phyloP scores from a whole-genome alignment of 2,888 invertebrate species.

The Sphaeridia pumilis region DNA sequence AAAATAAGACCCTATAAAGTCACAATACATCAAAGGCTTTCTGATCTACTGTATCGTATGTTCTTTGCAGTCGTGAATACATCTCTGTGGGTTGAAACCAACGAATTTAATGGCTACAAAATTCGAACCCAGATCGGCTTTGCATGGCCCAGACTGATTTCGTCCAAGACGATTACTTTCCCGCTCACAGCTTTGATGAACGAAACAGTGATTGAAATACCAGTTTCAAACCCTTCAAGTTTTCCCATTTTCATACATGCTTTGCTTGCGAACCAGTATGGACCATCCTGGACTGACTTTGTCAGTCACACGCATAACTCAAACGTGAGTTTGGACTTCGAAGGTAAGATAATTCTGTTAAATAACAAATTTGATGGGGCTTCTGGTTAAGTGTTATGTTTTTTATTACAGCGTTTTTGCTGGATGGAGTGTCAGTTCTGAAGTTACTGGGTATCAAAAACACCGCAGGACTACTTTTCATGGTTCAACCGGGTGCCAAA shows the following conservation, averaged over 20 bases:
- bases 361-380: not conserved
- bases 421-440: conserved; percentile 27
- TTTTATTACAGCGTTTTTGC: conserved; percentile 19
- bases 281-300: conserved; percentile 29
- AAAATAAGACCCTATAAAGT: conserved; percentile 3
- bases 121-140: conserved; percentile 32
- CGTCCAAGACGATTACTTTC: conserved; percentile 27
- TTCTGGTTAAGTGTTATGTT: not conserved
- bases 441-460: conserved; percentile 35
- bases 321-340: conserved; percentile 12
- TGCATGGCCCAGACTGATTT: conserved; percentile 31
- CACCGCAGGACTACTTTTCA: conserved; percentile 45
- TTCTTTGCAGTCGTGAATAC: conserved; percentile 36
- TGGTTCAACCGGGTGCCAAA: conserved; percentile 50
- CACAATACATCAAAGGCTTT: not conserved
- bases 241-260: conserved; percentile 58
- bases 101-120: conserved; percentile 29
- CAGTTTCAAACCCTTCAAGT: conserved; percentile 53
- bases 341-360: not conserved
- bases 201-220: conserved; percentile 30
- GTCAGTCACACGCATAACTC: conserved; percentile 15
- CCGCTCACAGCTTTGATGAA: conserved; percentile 34
- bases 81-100: conserved; percentile 35
- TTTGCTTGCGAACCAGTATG: conserved; percentile 45
- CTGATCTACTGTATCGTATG: not conserved